Percentiles rank a stretch among this genome's conserved stretches.
These are phyloP conservation scores for Euborellia annulipes DNA, from an alignment of 1,140 invertebrate genomes.

Conservation along the genomic window DNA sequence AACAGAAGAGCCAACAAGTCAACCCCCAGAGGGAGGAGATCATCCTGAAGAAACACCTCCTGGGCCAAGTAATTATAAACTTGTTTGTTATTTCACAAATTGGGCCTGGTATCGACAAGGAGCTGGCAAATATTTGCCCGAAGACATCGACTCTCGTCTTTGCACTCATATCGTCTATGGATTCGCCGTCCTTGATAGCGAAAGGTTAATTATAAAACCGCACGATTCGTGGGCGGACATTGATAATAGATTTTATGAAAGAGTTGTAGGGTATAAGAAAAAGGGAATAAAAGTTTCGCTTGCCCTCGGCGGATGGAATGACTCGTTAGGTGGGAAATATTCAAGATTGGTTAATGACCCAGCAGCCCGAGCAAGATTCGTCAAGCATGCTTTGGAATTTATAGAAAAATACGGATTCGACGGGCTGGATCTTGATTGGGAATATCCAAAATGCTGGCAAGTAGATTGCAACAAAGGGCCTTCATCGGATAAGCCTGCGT, in stretches of 20 bases:
- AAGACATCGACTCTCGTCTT: constrained; percentile 44
- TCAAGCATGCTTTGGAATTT: constrained; percentile 25
- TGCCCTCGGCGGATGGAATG: constrained; percentile 35
- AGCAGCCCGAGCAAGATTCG: constrained; percentile 22
- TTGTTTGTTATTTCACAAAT: constrained; percentile 59
- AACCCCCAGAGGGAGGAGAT: constrained; percentile 11
- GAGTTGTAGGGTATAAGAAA: constrained; percentile 36
- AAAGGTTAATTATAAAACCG: constrained; percentile 35
- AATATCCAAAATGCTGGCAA: constrained; percentile 53
- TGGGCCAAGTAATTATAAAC: constrained; percentile 28
- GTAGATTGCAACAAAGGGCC: constrained; percentile 39
- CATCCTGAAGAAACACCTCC: constrained; percentile 2
- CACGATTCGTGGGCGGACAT: constrained; percentile 49
- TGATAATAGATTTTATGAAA: constrained; percentile 41
- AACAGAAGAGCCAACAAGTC: background rate
- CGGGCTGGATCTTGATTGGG: constrained; percentile 34
- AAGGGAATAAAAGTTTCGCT: constrained; percentile 36
- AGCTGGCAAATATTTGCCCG: constrained; percentile 43
- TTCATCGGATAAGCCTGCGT: constrained; percentile 35
- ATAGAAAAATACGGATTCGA: constrained; percentile 29
- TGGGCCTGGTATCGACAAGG: constrained; percentile 56
- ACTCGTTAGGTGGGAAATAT: constrained; percentile 30
- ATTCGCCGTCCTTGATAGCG: constrained; percentile 45
- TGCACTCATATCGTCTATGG: constrained; percentile 62
- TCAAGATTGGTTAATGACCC: constrained; percentile 28